Evolutionary conservation across 1,140 invertebrate species (phyloP).

Genomic region (Neelides sp.): DNA sequence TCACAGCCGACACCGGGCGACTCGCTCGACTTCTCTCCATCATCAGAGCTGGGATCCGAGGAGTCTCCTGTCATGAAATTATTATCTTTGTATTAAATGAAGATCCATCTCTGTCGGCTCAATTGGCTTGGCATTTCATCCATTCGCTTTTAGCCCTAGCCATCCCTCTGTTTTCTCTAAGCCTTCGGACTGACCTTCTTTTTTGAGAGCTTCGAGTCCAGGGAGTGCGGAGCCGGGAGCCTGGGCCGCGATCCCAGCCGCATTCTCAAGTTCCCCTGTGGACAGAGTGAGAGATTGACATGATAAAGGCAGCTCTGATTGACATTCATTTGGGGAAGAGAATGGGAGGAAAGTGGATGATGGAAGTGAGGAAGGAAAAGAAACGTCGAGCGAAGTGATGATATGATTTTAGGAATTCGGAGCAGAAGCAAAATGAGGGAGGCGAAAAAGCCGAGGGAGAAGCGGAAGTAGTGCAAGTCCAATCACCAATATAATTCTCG

Average conservation of each 20-base stretch:
- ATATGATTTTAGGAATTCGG: too few relatives aligned
- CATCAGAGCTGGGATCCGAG: slow-evolving; percentile 16
- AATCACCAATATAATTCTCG: too few relatives aligned
- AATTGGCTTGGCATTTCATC: too few relatives aligned
- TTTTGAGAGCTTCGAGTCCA: slow-evolving; percentile 14
- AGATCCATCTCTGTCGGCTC: too few relatives aligned
- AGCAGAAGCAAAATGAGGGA: too few relatives aligned
- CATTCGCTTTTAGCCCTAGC: too few relatives aligned
- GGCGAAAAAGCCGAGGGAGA: too few relatives aligned
- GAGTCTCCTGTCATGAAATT: too few relatives aligned
- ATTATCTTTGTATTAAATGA: too few relatives aligned
- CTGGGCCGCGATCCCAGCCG: slow-evolving; percentile 19
- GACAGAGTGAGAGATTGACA: background rate
- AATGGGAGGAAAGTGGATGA: background rate
- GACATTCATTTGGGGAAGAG: background rate
- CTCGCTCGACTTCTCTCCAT: slow-evolving; percentile 15
- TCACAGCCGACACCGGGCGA: slow-evolving; percentile 10
- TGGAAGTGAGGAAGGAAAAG: background rate
- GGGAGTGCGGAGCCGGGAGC: background rate
- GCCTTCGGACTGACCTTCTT: slow-evolving; percentile 24
- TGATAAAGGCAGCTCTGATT: background rate
- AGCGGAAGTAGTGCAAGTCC: too few relatives aligned
- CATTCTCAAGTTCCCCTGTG: slow-evolving; percentile 31
- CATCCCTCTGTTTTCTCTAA: too few relatives aligned
- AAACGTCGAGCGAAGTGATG: too few relatives aligned